A percentile compares a stretch with the other conserved stretches of the same genome.
These are phyloP conservation scores for Trematomus bernacchii DNA, from an alignment of 2,797 vertebrate species.

Conservation along the genomic window DNA sequence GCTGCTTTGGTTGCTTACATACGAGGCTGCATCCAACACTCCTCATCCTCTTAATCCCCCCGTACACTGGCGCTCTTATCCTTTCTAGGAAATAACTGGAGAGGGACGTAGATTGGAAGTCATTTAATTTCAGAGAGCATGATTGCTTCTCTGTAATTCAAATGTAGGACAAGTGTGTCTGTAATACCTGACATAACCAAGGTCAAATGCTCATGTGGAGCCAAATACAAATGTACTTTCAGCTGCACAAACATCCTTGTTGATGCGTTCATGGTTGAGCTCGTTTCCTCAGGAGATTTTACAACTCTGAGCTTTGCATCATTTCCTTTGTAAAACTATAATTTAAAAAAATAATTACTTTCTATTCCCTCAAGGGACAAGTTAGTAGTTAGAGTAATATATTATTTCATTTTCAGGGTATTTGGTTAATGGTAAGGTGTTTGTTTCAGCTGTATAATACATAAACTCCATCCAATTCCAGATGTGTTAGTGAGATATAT, in stretches of 20 bases:
- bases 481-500: too few species aligned
- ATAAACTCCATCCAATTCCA: too few species aligned
- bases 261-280: neutral
- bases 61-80: conserved; percentile 8
- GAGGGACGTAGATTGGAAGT: neutral
- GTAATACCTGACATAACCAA: neutral
- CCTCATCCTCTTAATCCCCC: conserved; percentile 15
- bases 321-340: neutral
- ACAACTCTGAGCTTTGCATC: neutral
- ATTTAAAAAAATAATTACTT: neutral
- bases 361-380: neutral
- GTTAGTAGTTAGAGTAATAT: too few species aligned
- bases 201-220: neutral
- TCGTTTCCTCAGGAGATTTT: neutral
- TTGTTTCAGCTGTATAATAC: too few species aligned
- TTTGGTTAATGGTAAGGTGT: too few species aligned
- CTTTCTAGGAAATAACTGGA: conserved; percentile 28
- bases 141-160: neutral
- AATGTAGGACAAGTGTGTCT: conserved; percentile 10
- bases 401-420: too few species aligned
- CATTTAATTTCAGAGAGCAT: neutral
- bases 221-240: neutral
- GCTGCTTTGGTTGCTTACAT: neutral
- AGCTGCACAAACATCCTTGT: neutral
- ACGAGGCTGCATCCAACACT: conserved; percentile 12